These are phyloP conservation scores for Dicaeum eximium DNA, from an alignment of 2,113 vertebrate species.

Conservation along the genomic window DNA sequence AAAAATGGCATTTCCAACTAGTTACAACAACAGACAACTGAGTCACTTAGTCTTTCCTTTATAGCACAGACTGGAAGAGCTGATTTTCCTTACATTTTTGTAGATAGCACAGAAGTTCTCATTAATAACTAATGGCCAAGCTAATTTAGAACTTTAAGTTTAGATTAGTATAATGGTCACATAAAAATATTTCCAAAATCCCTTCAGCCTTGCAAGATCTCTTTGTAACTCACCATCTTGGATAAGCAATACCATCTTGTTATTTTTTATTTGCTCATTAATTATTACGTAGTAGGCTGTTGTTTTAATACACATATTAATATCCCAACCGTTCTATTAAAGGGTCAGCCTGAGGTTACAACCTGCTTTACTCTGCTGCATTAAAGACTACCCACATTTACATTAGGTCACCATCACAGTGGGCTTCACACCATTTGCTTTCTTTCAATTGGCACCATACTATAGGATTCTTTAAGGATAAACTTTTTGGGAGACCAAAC, in stretches of 20 bases:
- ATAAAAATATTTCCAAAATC: background rate
- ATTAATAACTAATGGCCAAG: background rate
- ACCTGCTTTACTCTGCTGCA: background rate
- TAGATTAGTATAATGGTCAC: background rate
- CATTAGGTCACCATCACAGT: background rate
- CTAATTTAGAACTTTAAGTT: background rate
- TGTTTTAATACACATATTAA: background rate
- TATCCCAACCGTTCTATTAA: background rate
- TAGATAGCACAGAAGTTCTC: background rate
- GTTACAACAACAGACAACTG: background rate
- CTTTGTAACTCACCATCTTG: background rate
- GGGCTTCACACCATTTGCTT: background rate
- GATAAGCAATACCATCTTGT: background rate
- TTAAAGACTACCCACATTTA: background rate
- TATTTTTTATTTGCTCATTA: background rate
- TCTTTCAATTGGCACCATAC: background rate
- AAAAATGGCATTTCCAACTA: background rate
- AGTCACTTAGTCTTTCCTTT: background rate
- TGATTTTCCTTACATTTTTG: background rate
- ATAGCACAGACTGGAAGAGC: background rate
- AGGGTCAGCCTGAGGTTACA: background rate
- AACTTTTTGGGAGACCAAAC: background rate
- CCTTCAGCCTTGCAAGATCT: background rate
- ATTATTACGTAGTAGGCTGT: background rate
- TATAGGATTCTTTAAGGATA: background rate